Conservation (phyloP, 2,797 vertebrate species). For the Steatocranus sp. region DNA sequence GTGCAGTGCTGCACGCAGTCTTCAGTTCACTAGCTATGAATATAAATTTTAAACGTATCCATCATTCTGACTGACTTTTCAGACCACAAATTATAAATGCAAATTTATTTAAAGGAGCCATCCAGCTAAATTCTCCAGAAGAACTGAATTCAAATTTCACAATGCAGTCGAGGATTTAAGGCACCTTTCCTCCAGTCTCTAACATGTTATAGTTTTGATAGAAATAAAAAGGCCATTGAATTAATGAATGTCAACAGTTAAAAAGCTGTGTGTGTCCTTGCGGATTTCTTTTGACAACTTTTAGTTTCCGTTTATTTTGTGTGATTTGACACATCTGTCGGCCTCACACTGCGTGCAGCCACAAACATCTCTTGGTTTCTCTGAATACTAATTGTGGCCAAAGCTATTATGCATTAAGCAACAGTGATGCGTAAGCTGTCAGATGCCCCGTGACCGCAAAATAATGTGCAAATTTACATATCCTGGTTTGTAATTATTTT, state of each 20-base stretch:
- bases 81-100: neutral
- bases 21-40: conserved; percentile 9
- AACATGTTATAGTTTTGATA: conserved; percentile 52
- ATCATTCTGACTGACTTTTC: conserved; percentile 1
- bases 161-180: conserved; percentile 34
- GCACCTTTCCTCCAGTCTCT: conserved; percentile 35
- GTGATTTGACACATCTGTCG: conserved; percentile 71
- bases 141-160: conserved; percentile 13
- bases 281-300: conserved; percentile 68
- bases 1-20: neutral
- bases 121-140: neutral
- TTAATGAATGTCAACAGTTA: conserved; percentile 70
- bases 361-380: conserved; percentile 66
- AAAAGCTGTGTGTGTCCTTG: conserved; percentile 50
- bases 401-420: conserved; percentile 57
- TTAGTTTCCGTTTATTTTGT: conserved; percentile 65
- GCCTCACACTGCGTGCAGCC: conserved; percentile 52
- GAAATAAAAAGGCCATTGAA: conserved; percentile 60
- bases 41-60: conserved; percentile 18
- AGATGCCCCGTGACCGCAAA: conserved; percentile 69
- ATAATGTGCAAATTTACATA: conserved; percentile 74
- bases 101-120: neutral
- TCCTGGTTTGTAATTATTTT: conserved; percentile 45
- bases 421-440: conserved; percentile 66
- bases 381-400: conserved; percentile 75